Evolutionary conservation across 2,888 invertebrate genomes (phyloP), one percentile per base, ranked within the genome.

Genomic region (Nesidiocoris tenuis): DNA sequence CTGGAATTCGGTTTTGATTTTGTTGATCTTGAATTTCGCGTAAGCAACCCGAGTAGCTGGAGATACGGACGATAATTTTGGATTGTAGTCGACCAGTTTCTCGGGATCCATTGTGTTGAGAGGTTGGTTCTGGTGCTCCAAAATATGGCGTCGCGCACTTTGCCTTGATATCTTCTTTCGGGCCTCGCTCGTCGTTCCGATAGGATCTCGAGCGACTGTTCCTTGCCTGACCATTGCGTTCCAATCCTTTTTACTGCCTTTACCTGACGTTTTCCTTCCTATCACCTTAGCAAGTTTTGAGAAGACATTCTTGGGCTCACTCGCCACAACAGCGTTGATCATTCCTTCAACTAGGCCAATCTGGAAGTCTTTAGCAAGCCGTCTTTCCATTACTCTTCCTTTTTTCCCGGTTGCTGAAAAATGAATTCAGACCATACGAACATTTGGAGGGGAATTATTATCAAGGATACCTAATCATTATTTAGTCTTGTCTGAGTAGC

Each of bases 281-380:
- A 95, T 91, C 2, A 91, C 93, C 80, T 90, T 90, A 0, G 94
- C 94, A 74, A 95, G 89, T 80, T 93, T 91, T 74, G 90, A 89
- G 84, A 95, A 95, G 0, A 95, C 91, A 82, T 94, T 94, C 79
- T 90, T 90, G 0, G 90, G 88, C 19, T 88, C 89, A 21, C 89
- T 89, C 0, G 87, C 87, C 77, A 90, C 88, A 65, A 90, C 91
- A 79, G 92, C 91, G 79, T 88, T 90, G 23, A 91, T 89, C 54
- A 94, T 88, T 1, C 91, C 92, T 82, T 94, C 94, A 0, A 94
- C 93, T 74, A 93, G 90, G 12, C 94, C 94, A 79, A 95, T 94
- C 82, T 94, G 94, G 88, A 95, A 95, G 85, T 95, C 94, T 83
- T 94, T 94, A 71, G 94, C 86, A 17, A 95, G 89, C 54, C 94